phyloP scores from a whole-genome alignment of 2,113 vertebrate genomes.

The Phylloscopus whistleri region DNA sequence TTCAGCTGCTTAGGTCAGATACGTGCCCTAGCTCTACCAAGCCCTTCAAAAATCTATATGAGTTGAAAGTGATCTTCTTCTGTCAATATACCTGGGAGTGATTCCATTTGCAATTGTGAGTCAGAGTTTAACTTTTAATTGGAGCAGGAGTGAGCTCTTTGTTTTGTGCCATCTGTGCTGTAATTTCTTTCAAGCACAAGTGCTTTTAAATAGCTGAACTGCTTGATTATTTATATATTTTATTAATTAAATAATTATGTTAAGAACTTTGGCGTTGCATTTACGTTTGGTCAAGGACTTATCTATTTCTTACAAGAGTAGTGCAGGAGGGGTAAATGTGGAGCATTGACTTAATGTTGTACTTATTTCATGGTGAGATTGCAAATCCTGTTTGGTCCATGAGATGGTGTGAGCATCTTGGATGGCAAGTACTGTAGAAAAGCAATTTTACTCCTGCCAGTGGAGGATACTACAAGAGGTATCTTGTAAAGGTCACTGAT shows the following conservation, averaged over 20 bases:
- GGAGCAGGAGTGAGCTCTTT: constrained; percentile 22
- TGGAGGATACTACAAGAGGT: too few relatives aligned
- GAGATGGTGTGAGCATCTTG: not conserved
- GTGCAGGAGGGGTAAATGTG: not conserved
- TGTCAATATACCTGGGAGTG: constrained; percentile 31
- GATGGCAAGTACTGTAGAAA: not conserved
- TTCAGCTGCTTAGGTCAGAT: not conserved
- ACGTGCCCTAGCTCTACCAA: not conserved
- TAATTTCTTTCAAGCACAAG: constrained; percentile 25
- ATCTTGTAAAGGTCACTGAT: not conserved
- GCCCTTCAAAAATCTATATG: not conserved
- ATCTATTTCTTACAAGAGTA: not conserved
- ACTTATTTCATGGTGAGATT: not conserved
- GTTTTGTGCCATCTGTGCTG: constrained; percentile 37
- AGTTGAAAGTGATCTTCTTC: constrained; percentile 2
- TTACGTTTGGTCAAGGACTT: not conserved
- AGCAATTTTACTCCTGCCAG: not conserved
- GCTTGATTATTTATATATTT: constrained; percentile 19
- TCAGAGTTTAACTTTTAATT: constrained; percentile 39
- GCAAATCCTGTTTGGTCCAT: not conserved
- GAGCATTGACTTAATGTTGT: not conserved
- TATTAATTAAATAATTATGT: constrained; percentile 12
- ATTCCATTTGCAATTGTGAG: not conserved
- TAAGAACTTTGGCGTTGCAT: not conserved
- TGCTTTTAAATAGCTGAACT: not conserved